A percentile compares a stretch with the other conserved stretches of the same genome.
Conservation (phyloP, 1,140 invertebrate species). For the Nasonia longicornis region DNA sequence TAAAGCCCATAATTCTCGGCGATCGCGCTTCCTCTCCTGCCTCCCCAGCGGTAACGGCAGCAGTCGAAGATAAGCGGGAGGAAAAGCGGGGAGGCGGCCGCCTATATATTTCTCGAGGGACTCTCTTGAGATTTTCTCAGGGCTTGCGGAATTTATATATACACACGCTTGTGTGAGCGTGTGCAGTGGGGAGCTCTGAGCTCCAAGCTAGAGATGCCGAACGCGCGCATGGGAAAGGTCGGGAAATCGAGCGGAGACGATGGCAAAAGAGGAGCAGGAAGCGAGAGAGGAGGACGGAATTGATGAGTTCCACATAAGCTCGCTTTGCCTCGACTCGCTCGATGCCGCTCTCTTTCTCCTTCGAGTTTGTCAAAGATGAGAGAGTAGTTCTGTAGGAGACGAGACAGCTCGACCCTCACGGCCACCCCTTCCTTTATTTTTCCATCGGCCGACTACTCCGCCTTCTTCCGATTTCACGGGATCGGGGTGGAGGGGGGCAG, state of each 20-base stretch:
- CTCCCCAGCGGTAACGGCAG: neutral
- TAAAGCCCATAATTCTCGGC: slow-evolving; percentile 62
- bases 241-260: slow-evolving; percentile 28
- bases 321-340: neutral
- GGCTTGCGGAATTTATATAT: neutral
- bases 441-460: neutral
- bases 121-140: slow-evolving; percentile 39
- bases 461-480: neutral
- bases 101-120: slow-evolving; percentile 44
- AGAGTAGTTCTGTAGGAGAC: neutral
- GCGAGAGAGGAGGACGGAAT: slow-evolving; percentile 10
- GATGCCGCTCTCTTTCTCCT: neutral
- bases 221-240: slow-evolving; percentile 12
- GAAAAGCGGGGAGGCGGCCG: slow-evolving; percentile 44
- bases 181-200: neutral
- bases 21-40: slow-evolving; percentile 30
- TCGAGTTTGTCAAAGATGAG: slow-evolving; percentile 24
- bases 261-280: neutral
- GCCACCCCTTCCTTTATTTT: neutral
- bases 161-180: neutral
- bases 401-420: neutral
- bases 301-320: slow-evolving; percentile 34
- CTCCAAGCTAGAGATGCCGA: neutral
- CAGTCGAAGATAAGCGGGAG: slow-evolving; percentile 30
- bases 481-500: neutral